Evolutionary conservation across 2,113 vertebrate genomes (phyloP).

Genomic region (Pao palembangensis): DNA sequence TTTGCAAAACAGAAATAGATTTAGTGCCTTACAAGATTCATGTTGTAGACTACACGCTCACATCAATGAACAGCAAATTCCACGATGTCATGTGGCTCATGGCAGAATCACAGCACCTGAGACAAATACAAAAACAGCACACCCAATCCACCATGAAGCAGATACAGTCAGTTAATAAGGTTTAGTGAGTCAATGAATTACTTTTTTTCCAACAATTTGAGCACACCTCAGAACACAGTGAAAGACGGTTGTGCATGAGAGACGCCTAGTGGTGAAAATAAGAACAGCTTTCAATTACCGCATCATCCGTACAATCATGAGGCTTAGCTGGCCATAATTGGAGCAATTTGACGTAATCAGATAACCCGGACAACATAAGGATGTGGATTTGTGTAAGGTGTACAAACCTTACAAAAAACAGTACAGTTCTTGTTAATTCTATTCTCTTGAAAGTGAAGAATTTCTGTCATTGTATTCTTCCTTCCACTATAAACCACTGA

Average conservation of each 20-base stretch:
- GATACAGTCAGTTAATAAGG: slow-evolving; percentile 25
- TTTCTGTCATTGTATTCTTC: background rate
- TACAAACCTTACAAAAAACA: too few relatives aligned
- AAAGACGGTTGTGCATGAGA: background rate
- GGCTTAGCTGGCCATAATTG: too few relatives aligned
- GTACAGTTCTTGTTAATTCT: too few relatives aligned
- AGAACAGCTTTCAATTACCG: background rate
- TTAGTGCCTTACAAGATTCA: slow-evolving; percentile 25
- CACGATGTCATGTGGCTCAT: slow-evolving; percentile 8
- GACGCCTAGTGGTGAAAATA: slow-evolving; percentile 12
- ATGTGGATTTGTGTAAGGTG: too few relatives aligned
- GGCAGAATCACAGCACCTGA: slow-evolving; percentile 10
- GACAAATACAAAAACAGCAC: slow-evolving; percentile 20
- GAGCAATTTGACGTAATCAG: too few relatives aligned
- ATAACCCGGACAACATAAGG: too few relatives aligned
- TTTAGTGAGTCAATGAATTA: slow-evolving; percentile 16
- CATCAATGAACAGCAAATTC: slow-evolving; percentile 8
- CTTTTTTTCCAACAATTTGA: slow-evolving; percentile 1
- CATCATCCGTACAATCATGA: too few relatives aligned
- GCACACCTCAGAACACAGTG: background rate
- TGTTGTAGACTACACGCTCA: slow-evolving; percentile 11
- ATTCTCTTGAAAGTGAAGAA: background rate
- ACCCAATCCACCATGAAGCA: slow-evolving; percentile 14
- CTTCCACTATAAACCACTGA: background rate
- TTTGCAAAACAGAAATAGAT: slow-evolving; percentile 1